Evolutionary conservation across 2,797 vertebrate species (phyloP), one percentile per base, ranked within the genome.

Genomic region (Loriculus beryllinus): DNA sequence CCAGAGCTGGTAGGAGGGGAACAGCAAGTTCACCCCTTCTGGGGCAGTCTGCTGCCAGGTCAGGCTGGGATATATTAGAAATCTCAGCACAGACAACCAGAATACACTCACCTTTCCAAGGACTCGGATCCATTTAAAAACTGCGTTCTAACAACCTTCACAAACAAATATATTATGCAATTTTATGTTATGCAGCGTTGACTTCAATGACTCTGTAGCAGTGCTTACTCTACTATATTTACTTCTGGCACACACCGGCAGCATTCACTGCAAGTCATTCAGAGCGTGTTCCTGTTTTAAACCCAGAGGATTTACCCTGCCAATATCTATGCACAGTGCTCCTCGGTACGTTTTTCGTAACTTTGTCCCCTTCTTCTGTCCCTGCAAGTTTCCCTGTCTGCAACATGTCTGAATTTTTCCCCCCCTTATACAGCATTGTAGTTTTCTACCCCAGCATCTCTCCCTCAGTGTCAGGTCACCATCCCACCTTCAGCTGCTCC

Each of bases 151-250:
- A 90, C 82, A 88, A 90, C 94, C 93, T 94, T 90, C 80, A 86
- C 79, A 92, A 93, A 95, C 76, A 95, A 96, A 95, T 83, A 92
- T 65, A 93, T 96, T 95, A 86, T 93, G 94, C 92, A 96, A 93
- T 94, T 93, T 80, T 57, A 70, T 81, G 91, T 92, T 88, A 94
- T 79, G 91, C 88, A 92, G 96, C 11, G 0, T 92, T 96, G 96
- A 95, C 95, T 96, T 86, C 93, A 90, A 19, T 63, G 91, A 96
- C 95, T 91, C 95, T 42, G 59, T 79, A 93, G 94, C 88, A 79
- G 90, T 93, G 94, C 94, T 92, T 95, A 92, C 93, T 84, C 94
- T 93, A 95, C 88, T 93, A 54, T 96, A 96, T 96, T 96, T 94
- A 96, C 95, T 93, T 72, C 85, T 93, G 69, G 87, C 80, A 82